These are phyloP conservation scores for Marronus borbonicus DNA, from an alignment of 2,888 invertebrate genomes.

Conservation along the genomic window DNA sequence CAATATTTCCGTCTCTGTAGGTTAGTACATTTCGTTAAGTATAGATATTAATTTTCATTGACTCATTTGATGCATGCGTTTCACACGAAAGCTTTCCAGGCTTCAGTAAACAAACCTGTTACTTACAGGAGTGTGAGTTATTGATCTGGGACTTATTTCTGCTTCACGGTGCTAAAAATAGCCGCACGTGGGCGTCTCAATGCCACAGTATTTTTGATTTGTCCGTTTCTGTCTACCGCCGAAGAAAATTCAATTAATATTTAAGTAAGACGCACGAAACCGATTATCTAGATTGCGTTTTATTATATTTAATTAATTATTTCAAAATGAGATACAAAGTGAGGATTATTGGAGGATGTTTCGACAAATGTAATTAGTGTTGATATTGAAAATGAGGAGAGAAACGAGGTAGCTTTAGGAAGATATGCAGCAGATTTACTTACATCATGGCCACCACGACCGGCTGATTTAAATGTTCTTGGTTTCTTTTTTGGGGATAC, in stretches of 20 bases:
- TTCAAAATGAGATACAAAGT: background rate
- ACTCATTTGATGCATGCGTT: conserved; percentile 6
- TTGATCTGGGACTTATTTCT: conserved; percentile 42
- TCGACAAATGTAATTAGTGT: too few species aligned
- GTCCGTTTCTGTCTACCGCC: background rate
- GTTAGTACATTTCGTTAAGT: background rate
- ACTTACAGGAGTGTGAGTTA: conserved; percentile 33
- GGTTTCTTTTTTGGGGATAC: too few species aligned
- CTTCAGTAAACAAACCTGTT: conserved; percentile 37
- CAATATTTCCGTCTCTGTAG: too few species aligned
- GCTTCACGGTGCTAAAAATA: conserved; percentile 35
- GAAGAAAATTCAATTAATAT: conserved; percentile 12
- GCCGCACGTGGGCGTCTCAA: conserved; percentile 30
- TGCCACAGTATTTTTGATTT: conserved; percentile 39
- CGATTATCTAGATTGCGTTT: background rate
- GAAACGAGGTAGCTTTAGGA: too few species aligned
- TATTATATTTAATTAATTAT: background rate
- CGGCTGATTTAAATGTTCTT: too few species aligned
- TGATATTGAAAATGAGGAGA: too few species aligned
- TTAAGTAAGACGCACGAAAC: background rate
- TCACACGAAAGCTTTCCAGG: conserved; percentile 23
- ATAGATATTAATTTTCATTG: background rate
- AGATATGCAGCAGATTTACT: too few species aligned
- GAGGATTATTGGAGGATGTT: too few species aligned
- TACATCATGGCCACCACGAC: too few species aligned